Base-by-base conservation (phyloP, 2,113 vertebrate species). In the Sinocyclocheilus anophthalmus region DNA sequence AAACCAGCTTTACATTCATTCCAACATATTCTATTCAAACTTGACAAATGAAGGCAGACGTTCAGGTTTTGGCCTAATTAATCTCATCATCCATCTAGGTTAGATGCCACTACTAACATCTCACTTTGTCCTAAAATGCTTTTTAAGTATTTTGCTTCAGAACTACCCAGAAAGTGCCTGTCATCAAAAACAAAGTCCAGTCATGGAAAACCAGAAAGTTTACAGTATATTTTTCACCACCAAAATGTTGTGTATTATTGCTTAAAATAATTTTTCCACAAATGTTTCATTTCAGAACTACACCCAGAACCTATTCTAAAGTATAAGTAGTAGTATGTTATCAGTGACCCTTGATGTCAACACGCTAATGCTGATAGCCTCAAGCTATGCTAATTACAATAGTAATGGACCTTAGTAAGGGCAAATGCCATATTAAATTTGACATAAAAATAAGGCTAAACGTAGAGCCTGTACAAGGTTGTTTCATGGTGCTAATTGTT, bases 21-120 rank as follows among this genome's bases (percentile, higher is more conserved):
- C 39, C 37, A 84, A 65, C 39, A 42, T 69, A 78, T 83, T 87
- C 65, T 57, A 50, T 57, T 84, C 48, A 33, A 84, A 83, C 57
- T 75, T 33, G 69, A 82, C 26, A 82, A 72, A 57, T 55, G 8
- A 70, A 42, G 50, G 50, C 45, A 80, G 59, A 79, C 33, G 9
- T 79, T 18, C 63, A 30, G 33, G 76, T 53, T 72, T 45, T 73
- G 24, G 50, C 55, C 53, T 48, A n/a, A 86, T 73, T 30, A 18
- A 26, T 85, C 30, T 70, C 39, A 77, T 42, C 63, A 53, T 16
- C 30, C 24, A 53, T 85, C 30, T 79, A 70, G 22, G 26, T 85
- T 78, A 72, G 55, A 53, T 26, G 48, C 7, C 33, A 67, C 1
- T 55, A 16, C 70, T 22, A 24, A 14, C 7, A 69, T 87, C 53